These are phyloP conservation scores for Rhinolophus ferrumequinum DNA, from an alignment of 2,113 vertebrate genomes.

Conservation along the genomic window DNA sequence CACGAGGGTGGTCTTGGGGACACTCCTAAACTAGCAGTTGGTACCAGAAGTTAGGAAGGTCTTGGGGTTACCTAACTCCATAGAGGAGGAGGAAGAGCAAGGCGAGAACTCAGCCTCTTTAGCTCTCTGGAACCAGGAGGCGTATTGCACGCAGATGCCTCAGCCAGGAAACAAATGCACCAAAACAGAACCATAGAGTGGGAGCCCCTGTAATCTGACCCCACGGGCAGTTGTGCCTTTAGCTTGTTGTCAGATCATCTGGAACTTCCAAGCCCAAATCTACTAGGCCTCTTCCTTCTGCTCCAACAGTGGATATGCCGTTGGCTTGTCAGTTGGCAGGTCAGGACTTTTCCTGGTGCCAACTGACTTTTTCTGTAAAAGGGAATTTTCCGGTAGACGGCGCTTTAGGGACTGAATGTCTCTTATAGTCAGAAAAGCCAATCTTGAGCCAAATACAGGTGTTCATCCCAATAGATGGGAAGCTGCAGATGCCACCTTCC, in stretches of 20 bases:
- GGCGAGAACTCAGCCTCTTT: not conserved
- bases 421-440: not conserved
- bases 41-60: not conserved
- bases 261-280: not conserved
- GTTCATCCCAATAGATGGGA: not conserved
- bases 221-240: accelerated
- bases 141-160: accelerated
- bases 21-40: not conserved
- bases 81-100: not conserved
- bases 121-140: not conserved
- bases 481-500: not conserved
- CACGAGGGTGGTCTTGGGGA: not conserved
- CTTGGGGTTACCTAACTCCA: not conserved
- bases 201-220: not conserved
- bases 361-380: not conserved
- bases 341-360: not conserved
- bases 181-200: accelerated
- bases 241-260: not conserved
- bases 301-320: not conserved
- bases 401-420: not conserved
- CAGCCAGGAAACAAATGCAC: not conserved
- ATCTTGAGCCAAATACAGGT: not conserved
- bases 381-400: not conserved
- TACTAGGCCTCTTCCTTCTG: not conserved
- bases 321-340: not conserved